Conservation (phyloP, 1,140 invertebrate species). For the Lethocerus indicus region DNA sequence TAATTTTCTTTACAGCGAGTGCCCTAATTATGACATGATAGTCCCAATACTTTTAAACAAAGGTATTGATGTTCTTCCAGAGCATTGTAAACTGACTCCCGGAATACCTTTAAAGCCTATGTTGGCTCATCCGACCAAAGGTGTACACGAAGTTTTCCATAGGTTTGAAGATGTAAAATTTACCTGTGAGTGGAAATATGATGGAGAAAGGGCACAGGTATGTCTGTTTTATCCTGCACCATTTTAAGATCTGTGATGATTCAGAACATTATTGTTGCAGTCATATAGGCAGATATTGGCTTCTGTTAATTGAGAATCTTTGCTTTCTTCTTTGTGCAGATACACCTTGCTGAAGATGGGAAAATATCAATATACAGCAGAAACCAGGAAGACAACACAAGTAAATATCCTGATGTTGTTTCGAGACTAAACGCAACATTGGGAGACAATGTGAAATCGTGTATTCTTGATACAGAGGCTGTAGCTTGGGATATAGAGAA, state of each 20-base stretch:
- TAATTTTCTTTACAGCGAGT: conserved; percentile 59
- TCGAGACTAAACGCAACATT: conserved; percentile 43
- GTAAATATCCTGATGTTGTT: conserved; percentile 95
- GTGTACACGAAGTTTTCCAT: conserved; percentile 73
- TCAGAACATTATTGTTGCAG: neutral
- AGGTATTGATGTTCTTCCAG: conserved; percentile 60
- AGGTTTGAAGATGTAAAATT: conserved; percentile 86
- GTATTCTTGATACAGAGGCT: conserved; percentile 90
- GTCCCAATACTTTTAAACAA: conserved; percentile 63
- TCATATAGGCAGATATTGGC: neutral
- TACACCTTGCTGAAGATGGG: conserved; percentile 53
- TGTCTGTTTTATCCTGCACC: too few relatives aligned
- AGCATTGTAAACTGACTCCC: conserved; percentile 75
- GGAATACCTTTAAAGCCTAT: conserved; percentile 95
- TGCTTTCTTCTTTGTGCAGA: conserved; percentile 32
- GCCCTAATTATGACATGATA: conserved; percentile 86
- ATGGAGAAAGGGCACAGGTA: conserved; percentile 95
- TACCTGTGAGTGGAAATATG: conserved; percentile 99
- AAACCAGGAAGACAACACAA: conserved; percentile 97
- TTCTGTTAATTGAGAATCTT: neutral
- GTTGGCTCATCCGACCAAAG: conserved; percentile 95
- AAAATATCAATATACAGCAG: conserved; percentile 76
- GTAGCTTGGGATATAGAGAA: conserved; percentile 90
- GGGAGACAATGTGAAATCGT: conserved; percentile 49
- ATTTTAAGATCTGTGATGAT: neutral